These are phyloP conservation scores for Fulmarus glacialis DNA, from an alignment of 2,113 vertebrate genomes.

Conservation along the genomic window DNA sequence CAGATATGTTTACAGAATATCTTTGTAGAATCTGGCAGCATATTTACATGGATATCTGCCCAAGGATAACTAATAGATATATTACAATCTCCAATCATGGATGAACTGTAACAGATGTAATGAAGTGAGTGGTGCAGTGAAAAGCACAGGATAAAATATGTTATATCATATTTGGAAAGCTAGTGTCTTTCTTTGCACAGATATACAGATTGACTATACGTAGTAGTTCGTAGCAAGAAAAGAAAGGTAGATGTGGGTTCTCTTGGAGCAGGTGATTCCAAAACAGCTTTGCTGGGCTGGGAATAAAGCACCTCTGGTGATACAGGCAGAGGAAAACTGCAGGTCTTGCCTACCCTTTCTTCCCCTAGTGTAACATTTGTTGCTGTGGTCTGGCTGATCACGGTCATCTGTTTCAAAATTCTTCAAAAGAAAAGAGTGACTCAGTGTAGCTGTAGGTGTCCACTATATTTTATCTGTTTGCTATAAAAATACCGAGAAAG, in stretches of 20 bases:
- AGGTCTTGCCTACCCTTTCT: background rate
- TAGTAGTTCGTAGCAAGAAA: background rate
- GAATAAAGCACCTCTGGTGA: background rate
- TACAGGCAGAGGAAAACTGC: background rate
- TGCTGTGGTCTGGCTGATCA: background rate
- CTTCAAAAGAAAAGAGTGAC: background rate
- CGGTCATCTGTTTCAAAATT: background rate
- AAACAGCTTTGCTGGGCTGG: background rate
- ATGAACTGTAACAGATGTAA: background rate
- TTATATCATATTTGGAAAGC: background rate
- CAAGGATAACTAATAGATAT: background rate
- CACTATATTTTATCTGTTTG: background rate
- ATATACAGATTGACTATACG: background rate
- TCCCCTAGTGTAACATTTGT: background rate
- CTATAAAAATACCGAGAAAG: background rate
- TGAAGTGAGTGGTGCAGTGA: background rate
- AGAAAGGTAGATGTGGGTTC: background rate
- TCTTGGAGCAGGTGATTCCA: background rate
- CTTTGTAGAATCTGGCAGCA: background rate
- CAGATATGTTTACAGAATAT: background rate
- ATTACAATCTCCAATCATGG: background rate
- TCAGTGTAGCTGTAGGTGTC: background rate
- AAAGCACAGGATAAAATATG: background rate
- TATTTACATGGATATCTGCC: conserved; percentile 3
- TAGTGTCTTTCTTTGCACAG: background rate